Evolutionary conservation across 2,888 invertebrate genomes (phyloP).

Genomic region (Arctia plantaginis): DNA sequence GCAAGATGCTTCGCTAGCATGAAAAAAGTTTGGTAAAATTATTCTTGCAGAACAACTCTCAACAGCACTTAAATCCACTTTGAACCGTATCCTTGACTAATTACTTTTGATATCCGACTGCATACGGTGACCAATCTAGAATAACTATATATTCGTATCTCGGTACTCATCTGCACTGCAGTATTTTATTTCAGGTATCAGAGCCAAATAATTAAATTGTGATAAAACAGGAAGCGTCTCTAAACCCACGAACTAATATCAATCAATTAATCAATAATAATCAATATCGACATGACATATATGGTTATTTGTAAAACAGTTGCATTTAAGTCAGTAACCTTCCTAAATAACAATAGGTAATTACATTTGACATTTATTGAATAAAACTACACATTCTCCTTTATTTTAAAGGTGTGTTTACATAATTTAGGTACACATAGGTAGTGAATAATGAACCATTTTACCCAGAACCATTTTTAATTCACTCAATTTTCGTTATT

Average conservation of each 20-base stretch:
- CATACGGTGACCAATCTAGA: not conserved
- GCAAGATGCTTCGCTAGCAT: too few species aligned
- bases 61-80: not conserved
- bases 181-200: not conserved
- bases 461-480: conserved; percentile 7
- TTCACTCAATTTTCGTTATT: conserved; percentile 18
- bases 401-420: not conserved
- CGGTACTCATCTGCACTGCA: not conserved
- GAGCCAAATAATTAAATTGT: not conserved
- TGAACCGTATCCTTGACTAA: not conserved
- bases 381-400: not conserved
- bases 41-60: not conserved
- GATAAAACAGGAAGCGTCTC: not conserved
- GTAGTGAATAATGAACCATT: not conserved
- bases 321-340: not conserved
- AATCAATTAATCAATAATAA: too few species aligned
- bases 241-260: not conserved
- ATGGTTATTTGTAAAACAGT: not conserved
- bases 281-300: not conserved
- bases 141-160: not conserved
- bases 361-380: not conserved
- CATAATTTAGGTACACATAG: not conserved
- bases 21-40: not conserved
- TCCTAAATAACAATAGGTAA: not conserved
- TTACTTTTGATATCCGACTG: not conserved